Percentiles rank a stretch among this genome's conserved stretches.
These are phyloP conservation scores for Erebia epiphron DNA, from an alignment of 2,888 invertebrate genomes.

Conservation along the genomic window DNA sequence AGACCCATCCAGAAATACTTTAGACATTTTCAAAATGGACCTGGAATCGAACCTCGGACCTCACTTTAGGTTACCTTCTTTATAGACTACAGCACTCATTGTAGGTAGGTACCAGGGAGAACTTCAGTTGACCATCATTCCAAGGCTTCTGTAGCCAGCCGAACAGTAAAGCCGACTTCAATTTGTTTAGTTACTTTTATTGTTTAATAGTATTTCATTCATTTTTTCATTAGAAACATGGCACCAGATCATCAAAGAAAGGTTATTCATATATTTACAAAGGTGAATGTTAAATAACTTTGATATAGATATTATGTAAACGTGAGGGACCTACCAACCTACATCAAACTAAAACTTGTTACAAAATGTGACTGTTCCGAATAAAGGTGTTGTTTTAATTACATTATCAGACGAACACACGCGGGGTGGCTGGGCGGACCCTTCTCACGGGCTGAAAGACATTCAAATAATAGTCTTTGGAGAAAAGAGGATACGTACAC, in stretches of 20 bases:
- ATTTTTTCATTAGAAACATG: not conserved
- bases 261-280: not conserved
- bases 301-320: slow-evolving; percentile 1
- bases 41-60: too few species aligned
- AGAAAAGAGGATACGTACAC: slow-evolving; percentile 64
- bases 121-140: too few species aligned
- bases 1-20: too few species aligned
- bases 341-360: slow-evolving; percentile 59
- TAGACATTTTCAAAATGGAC: too few species aligned
- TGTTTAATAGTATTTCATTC: too few species aligned
- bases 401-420: slow-evolving; percentile 80
- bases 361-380: slow-evolving; percentile 65
- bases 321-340: slow-evolving; percentile 33
- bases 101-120: too few species aligned
- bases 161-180: too few species aligned
- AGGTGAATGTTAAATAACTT: slow-evolving; percentile 29
- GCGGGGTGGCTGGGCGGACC: slow-evolving; percentile 66
- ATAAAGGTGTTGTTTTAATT: slow-evolving; percentile 84
- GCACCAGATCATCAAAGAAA: not conserved
- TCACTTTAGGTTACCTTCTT: too few species aligned
- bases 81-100: too few species aligned
- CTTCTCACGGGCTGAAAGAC: slow-evolving; percentile 81
- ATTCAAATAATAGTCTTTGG: slow-evolving; percentile 80
- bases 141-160: too few species aligned
- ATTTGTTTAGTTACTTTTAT: too few species aligned